Evolutionary conservation across 2,113 vertebrate species (phyloP), one percentile per base, ranked within the genome.

Genomic region (Malurus elegans): DNA sequence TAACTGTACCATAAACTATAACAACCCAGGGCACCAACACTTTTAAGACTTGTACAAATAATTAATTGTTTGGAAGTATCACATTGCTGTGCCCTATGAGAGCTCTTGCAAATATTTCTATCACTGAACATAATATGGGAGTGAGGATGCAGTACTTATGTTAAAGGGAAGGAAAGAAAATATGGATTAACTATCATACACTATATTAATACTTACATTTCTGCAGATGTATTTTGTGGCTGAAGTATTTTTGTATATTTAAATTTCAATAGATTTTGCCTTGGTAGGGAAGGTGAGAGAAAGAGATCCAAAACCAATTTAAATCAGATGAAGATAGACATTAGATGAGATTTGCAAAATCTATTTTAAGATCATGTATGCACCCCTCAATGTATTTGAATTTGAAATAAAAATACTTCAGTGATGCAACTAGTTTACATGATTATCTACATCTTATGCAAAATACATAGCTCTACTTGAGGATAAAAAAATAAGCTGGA

Each of bases 401-500:
- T 75, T 57, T 75, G 70, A 92, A 95, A 89, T 78, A 95, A 88
- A 96, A 95, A 92, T 75, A 81, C 62, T 87, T 58, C 53, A 82
- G 53, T 87, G 84, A 92, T 91, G 84, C 66, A 93, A 75, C 80
- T 79, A 56, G 70, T 80, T 89, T 94, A 92, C 66, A 87, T 82
- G 83, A 97, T 95, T 91, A 95, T 53, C 89, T 75, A 61, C 64
- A 85, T 48, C 80, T 95, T 91, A 91, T 91, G 89, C 73, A 91
- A 93, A 96, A 91, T 80, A 81, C 15, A 64, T 10, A 89, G 61
- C 65, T 51, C 79, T 79, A 88, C 86, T 92, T 91, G 65, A 88
- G 83, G 70, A 71, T 70, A 45, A 95, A 88, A 96, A 96, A 93
- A 67, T 71, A 82, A 89, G 31, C 80, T 79, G 40, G 44, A 81